Evolutionary conservation across 2,888 invertebrate species (phyloP), one percentile per base, ranked within the genome.

Genomic region (Cordylochernes scorpioides): DNA sequence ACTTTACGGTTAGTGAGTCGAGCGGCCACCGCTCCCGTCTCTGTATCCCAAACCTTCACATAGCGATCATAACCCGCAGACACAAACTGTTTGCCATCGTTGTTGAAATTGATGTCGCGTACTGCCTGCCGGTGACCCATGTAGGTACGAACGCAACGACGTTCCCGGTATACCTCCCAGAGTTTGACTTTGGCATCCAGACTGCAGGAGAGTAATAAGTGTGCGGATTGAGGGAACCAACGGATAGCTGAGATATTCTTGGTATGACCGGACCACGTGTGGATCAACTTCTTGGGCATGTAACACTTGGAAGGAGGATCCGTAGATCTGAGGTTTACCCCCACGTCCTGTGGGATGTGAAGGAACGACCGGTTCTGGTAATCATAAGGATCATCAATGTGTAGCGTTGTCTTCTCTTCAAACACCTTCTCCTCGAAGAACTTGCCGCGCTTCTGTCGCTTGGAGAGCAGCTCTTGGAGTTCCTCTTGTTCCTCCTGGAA

Each of bases 161-260:
- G 62, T 24, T 82, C 77, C 36, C 86, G 84, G 51, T 88, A 97
- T 2, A 94, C 91, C 54, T 97, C 91, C 94, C 94, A 99, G 17
- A 97, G 61, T 72, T 97, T 94, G 30, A 94, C 77, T 41, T 86
- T 67, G 42, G 73, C 72, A 54, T 97, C 97, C 91, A 99, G 88
- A 42, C 88, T 77, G 29, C 75, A 78, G 0, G 94, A 91, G 2
- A 97, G 61, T 45, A 97, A 60, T 33, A 99, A 64, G 55, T 99
- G 97, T 0, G 86, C 94, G 0, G 84, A 77, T 40, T 63, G 61
- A 0, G 97, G 97, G 47, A 88, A 77, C 80, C 88, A 91, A 32
- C 82, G 67, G 38, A 84, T 80, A 1, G 78, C 73, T 1, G 91
- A 73, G 45, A 99, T 71, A 26, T 88, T 88, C 55, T 94, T 94